A percentile compares a stretch with the other conserved stretches of the same genome.
Evolutionary conservation across 2,797 vertebrate species (phyloP).

Genomic region (Sebastes nivosus): DNA sequence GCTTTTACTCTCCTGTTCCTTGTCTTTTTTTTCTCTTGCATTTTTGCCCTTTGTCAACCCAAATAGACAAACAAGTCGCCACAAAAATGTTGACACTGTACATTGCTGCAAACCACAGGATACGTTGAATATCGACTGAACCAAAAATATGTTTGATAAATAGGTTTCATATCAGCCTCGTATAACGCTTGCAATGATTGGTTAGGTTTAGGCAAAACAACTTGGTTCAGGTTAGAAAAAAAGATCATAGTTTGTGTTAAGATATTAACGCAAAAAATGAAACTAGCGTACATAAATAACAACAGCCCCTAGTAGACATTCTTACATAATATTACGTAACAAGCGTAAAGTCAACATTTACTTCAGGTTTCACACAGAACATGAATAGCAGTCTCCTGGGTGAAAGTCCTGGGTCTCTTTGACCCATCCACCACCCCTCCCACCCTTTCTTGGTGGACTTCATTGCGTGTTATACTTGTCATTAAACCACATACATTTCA

Average conservation of each 20-base stretch:
- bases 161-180: background rate
- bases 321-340: no score
- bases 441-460: background rate
- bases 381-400: no score
- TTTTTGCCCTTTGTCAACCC: background rate
- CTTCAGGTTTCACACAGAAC: no score
- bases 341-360: no score
- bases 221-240: background rate
- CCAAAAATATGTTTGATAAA: background rate
- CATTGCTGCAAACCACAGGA: background rate
- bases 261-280: accelerated
- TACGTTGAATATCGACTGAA: background rate
- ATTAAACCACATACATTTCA: background rate
- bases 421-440: background rate
- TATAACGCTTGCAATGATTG: background rate
- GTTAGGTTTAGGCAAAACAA: background rate
- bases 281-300: background rate
- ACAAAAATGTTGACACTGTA: background rate
- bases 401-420: no score
- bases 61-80: background rate
- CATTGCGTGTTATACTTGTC: background rate
- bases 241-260: background rate
- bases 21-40: background rate
- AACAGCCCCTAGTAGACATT: no score
- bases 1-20: background rate